Evolutionary conservation across 2,888 invertebrate species (phyloP).

Genomic region (Masnerella sp.): DNA sequence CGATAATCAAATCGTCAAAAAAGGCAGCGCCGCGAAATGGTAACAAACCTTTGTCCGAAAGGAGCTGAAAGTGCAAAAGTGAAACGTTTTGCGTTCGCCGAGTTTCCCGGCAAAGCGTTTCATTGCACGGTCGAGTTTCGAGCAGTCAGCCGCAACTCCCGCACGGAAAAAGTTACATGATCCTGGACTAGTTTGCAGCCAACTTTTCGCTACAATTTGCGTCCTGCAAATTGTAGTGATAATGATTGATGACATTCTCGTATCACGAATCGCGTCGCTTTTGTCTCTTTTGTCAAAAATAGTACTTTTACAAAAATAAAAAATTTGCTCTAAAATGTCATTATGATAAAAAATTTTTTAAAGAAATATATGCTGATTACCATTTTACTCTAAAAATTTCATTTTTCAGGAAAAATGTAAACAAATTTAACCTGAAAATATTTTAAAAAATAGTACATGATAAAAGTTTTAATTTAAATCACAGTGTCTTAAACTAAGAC

Average conservation of each 20-base stretch:
- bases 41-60: conserved; percentile 58
- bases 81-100: conserved; percentile 51
- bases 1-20: conserved; percentile 50
- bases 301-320: too few species aligned
- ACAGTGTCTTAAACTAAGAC: too few species aligned
- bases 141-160: conserved; percentile 23
- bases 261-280: background rate
- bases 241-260: conserved; percentile 31
- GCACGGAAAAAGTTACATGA: conserved; percentile 46
- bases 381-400: too few species aligned
- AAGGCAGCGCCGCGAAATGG: conserved; percentile 40
- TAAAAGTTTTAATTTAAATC: too few species aligned
- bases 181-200: conserved; percentile 10
- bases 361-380: too few species aligned
- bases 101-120: conserved; percentile 46
- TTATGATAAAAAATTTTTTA: too few species aligned
- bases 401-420: too few species aligned
- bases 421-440: too few species aligned
- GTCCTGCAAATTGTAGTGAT: conserved; percentile 21
- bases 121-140: conserved; percentile 55
- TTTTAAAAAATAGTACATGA: too few species aligned
- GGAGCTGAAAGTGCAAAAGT: conserved; percentile 54
- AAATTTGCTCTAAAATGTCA: too few species aligned
- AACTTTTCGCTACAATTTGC: conserved; percentile 26
- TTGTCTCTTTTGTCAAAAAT: too few species aligned